Percentiles rank a stretch among this genome's conserved stretches.
phyloP scores from a whole-genome alignment of 2,888 invertebrate genomes.

The Ormyrus rosae region DNA sequence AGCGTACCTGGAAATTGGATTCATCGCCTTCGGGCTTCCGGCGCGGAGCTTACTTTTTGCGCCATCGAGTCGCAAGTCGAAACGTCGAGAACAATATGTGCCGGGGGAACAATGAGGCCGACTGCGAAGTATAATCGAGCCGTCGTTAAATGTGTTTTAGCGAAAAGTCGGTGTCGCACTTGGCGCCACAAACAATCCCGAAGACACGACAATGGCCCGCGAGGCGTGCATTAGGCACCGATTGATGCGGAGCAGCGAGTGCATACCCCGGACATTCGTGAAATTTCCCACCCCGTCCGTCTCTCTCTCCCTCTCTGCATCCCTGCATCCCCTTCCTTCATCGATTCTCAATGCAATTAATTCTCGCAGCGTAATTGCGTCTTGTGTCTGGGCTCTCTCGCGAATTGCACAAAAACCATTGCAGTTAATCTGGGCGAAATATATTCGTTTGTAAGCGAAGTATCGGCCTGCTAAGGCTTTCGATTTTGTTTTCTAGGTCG shows the following conservation, averaged over 20 bases:
- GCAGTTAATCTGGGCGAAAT: too few species aligned
- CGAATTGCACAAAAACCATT: too few species aligned
- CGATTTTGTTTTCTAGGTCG: too few species aligned
- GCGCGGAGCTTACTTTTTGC: too few species aligned
- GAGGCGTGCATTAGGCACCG: slow-evolving; percentile 5
- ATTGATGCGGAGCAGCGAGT: not conserved
- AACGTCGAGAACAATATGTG: too few species aligned
- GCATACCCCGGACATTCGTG: not conserved
- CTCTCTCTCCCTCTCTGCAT: not conserved
- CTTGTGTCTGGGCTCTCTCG: not conserved
- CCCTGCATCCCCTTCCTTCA: not conserved
- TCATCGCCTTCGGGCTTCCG: too few species aligned
- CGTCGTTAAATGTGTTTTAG: slow-evolving; percentile 11
- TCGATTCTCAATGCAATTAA: slow-evolving; percentile 29
- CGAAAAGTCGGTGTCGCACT: not conserved
- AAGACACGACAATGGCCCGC: not conserved
- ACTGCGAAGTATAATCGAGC: slow-evolving; percentile 24
- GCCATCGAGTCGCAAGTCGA: too few species aligned
- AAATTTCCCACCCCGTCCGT: not conserved
- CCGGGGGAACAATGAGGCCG: not conserved
- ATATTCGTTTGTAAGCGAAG: too few species aligned
- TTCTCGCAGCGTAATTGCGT: not conserved
- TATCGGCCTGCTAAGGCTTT: too few species aligned
- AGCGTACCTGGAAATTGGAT: too few species aligned
- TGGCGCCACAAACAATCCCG: not conserved